Conservation (phyloP, 2,888 invertebrate genomes). For the Desoria tigrina region DNA sequence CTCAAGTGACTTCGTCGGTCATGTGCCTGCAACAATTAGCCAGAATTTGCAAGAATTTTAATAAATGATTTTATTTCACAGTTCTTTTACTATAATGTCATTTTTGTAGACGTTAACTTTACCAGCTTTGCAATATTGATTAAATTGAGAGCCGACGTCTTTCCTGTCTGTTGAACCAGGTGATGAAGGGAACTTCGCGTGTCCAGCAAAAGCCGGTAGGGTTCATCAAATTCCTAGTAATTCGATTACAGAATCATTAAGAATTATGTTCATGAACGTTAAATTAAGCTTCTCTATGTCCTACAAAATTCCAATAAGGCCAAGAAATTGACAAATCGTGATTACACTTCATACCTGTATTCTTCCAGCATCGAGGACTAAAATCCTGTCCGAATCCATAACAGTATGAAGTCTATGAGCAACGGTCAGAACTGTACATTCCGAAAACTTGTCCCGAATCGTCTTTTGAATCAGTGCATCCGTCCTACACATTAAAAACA, state of each 20-base stretch:
- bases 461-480: constrained; percentile 82
- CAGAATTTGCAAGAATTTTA: too few relatives aligned
- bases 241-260: too few relatives aligned
- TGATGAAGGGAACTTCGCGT: constrained; percentile 65
- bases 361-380: constrained; percentile 80
- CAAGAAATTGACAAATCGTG: not conserved
- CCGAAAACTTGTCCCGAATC: constrained; percentile 74
- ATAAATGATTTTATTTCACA: too few relatives aligned
- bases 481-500: constrained; percentile 70
- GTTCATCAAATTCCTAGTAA: constrained; percentile 74
- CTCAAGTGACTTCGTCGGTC: constrained; percentile 20
- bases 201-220: constrained; percentile 67
- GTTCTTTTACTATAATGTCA: too few relatives aligned
- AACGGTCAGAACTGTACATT: constrained; percentile 85
- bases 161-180: constrained; percentile 73
- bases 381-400: constrained; percentile 85
- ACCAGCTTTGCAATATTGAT: constrained; percentile 64
- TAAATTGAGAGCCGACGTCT: constrained; percentile 66
- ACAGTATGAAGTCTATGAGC: constrained; percentile 85
- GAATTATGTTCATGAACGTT: too few relatives aligned
- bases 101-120: constrained; percentile 2
- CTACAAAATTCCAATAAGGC: not conserved
- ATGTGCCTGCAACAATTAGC: constrained; percentile 28
- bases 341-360: constrained; percentile 63
- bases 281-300: too few relatives aligned